A percentile compares a stretch with the other conserved stretches of the same genome.
Conservation (phyloP, 2,888 invertebrate species). For the Spialia ferax region DNA sequence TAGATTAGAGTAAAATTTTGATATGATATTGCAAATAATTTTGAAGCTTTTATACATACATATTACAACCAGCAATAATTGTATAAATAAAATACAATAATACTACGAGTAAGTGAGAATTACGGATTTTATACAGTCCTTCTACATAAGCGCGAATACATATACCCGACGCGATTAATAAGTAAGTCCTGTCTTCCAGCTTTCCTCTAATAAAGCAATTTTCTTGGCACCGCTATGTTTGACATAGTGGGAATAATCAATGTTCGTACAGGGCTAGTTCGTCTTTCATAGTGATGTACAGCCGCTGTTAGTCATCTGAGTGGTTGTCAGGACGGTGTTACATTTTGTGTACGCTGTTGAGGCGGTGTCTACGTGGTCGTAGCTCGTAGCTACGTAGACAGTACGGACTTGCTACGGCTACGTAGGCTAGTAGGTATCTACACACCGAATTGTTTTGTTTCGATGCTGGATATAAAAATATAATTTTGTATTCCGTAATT, state of each 20-base stretch:
- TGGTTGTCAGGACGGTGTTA: conserved; percentile 14
- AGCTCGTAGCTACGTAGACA: background rate
- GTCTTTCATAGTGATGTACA: conserved; percentile 23
- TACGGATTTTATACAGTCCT: background rate
- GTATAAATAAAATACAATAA: no score
- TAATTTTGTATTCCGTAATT: no score
- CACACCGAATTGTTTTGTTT: background rate
- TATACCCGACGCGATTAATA: conserved; percentile 8
- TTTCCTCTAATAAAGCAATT: conserved; percentile 23
- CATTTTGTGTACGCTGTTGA: conserved; percentile 38
- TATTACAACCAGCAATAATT: no score
- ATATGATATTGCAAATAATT: no score
- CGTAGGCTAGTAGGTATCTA: no score
- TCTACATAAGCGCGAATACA: background rate
- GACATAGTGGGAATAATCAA: conserved; percentile 28
- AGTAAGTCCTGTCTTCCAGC: conserved; percentile 11
- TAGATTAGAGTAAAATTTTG: no score
- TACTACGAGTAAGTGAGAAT: no score
- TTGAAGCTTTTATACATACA: no score
- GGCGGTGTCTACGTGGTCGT: conserved; percentile 6
- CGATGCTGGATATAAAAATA: no score
- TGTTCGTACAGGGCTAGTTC: conserved; percentile 26
- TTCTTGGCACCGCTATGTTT: conserved; percentile 25
- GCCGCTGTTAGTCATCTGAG: conserved; percentile 20
- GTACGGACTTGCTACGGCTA: background rate